These are phyloP conservation scores for Carterocephalus palaemon DNA, from an alignment of 2,888 invertebrate species.

Conservation along the genomic window DNA sequence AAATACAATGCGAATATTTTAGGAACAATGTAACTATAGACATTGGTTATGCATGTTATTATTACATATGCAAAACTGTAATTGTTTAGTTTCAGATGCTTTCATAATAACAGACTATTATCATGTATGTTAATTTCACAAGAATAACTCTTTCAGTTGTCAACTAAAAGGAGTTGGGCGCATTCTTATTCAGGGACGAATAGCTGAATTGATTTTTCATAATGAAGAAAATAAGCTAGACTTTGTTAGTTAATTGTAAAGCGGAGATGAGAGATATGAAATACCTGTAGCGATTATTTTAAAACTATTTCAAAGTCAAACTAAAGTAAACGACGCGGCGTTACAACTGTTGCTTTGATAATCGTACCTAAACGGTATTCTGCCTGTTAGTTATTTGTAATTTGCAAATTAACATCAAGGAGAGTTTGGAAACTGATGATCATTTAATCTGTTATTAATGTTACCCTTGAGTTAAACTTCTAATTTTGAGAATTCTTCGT, in stretches of 20 bases:
- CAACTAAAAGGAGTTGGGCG: conserved; percentile 57
- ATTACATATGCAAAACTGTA: conserved; percentile 18
- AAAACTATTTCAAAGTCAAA: conserved; percentile 12
- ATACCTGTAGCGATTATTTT: conserved; percentile 1
- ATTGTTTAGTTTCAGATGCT: conserved; percentile 17
- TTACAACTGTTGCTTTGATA: conserved; percentile 18
- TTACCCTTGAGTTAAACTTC: conserved; percentile 10
- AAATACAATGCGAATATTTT: too few species aligned
- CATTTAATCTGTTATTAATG: conserved; percentile 8
- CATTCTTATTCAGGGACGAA: conserved; percentile 37
- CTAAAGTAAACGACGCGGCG: too few species aligned
- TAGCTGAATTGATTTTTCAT: conserved; percentile 28
- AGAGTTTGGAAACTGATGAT: conserved; percentile 9
- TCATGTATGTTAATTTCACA: conserved; percentile 16
- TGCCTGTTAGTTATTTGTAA: conserved; percentile 16
- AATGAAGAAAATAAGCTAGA: background rate
- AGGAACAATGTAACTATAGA: too few species aligned
- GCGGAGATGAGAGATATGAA: background rate
- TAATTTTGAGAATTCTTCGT: background rate
- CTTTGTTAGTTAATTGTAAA: background rate
- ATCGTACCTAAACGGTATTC: conserved; percentile 16
- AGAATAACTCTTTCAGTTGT: conserved; percentile 32
- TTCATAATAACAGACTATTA: conserved; percentile 8
- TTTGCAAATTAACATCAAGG: conserved; percentile 18
- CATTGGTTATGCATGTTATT: too few species aligned